Base-by-base conservation (phyloP, 2,113 vertebrate genomes). In the Lichenostomus cassidix region DNA sequence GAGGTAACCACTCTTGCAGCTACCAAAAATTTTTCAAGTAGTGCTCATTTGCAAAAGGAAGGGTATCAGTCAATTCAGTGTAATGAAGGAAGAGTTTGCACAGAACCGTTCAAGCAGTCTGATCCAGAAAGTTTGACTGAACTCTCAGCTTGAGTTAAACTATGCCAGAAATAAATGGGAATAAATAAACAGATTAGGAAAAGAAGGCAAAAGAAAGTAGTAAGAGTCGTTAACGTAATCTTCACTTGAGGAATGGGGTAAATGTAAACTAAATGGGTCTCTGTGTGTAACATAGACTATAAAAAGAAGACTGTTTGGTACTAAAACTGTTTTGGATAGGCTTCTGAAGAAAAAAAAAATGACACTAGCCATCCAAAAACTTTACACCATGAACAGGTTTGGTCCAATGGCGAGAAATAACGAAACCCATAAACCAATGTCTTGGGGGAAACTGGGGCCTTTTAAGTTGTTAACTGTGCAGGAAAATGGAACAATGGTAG, bases 171-270 rank as follows among this genome's bases (percentile, higher is more conserved):
- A 90, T 90, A 96, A 78, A 95, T 62, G 76, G 88, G 90, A 96
- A 96, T 89, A 97, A 97, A 96, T 79, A 96, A 95, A 96, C 73
- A 96, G 83, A 95, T 94, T 77, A 94, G 83, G 80, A 78, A 90
- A 84, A 95, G 49, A 89, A 90, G 90, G 74, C 81, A 92, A 65
- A 95, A 95, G 89, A 96, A 95, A 97, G 92, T 75, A 93, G 67
- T 78, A 47, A 35, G 56, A 31, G 7, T 77, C 1, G 0, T 83
- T 83, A 77, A 63, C 18, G 2, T 76, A 93, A 88, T 93, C 92
- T 87, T 92, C 74, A 90, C 88, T 89, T 31, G 77, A 87, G 89
- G 92, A 92, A 95, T 28, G 59, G 93, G 85, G 65, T 46, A 85
- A 95, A 83, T 87, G 92, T 94, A 96, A 97, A 97, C 93, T 82